Conservation (phyloP, 1,140 invertebrate species). For the Phortica variegata region DNA sequence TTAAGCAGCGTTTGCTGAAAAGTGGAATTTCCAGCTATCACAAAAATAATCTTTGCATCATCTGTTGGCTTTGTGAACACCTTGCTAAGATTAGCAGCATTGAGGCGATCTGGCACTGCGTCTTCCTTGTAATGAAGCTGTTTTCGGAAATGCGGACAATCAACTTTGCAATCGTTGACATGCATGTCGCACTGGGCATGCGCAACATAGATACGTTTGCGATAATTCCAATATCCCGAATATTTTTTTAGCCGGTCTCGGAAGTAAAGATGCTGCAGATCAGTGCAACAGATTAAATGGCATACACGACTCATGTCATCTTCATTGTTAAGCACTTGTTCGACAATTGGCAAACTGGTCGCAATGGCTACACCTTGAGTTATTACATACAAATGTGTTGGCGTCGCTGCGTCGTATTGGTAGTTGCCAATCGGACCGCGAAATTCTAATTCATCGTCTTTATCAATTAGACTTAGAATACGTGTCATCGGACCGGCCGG, state of each 20-base stretch:
- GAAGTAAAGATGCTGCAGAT: constrained; percentile 41
- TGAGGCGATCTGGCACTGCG: constrained; percentile 15
- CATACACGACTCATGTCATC: constrained; percentile 41
- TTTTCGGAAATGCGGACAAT: constrained; percentile 13
- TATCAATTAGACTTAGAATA: constrained; percentile 15
- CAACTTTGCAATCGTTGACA: not conserved
- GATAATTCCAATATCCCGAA: constrained; percentile 46
- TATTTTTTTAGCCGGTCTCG: constrained; percentile 36
- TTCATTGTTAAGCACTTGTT: constrained; percentile 41
- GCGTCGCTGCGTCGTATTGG: constrained; percentile 7
- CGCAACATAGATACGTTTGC: constrained; percentile 32
- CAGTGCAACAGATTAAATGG: constrained; percentile 35
- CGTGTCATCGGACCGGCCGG: constrained; percentile 36
- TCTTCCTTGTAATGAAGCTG: constrained; percentile 33
- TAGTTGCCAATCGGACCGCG: constrained; percentile 47
- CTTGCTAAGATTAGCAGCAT: constrained; percentile 4
- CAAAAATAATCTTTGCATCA: constrained; percentile 5
- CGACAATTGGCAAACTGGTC: constrained; percentile 35
- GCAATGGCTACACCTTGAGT: constrained; percentile 50
- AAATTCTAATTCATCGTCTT: constrained; percentile 35
- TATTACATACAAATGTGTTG: constrained; percentile 31
- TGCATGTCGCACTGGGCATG: constrained; percentile 18
- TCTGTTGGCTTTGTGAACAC: not conserved
- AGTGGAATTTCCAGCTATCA: constrained; percentile 28
- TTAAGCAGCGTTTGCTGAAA: constrained; percentile 22